Percentiles rank a stretch among this genome's conserved stretches.
Conservation (phyloP, 1,140 invertebrate genomes). For the Physella acuta region DNA sequence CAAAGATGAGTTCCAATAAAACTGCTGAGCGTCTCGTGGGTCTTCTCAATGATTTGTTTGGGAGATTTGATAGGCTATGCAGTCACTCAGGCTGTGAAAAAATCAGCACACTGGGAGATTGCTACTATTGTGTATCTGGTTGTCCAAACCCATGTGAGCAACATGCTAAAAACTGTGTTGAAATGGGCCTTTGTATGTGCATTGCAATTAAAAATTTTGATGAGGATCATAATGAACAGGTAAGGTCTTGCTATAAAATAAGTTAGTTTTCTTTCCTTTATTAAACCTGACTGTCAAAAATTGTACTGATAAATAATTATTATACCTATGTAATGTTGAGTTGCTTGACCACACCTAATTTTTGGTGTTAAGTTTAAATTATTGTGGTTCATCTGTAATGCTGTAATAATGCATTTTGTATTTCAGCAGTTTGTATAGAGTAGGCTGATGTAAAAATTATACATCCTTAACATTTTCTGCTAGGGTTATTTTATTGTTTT, state of each 20-base stretch:
- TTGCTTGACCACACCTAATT: too few species aligned
- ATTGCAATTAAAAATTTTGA: conserved; percentile 77
- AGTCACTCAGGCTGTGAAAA: conserved; percentile 65
- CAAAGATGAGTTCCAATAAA: conserved; percentile 95
- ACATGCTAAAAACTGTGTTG: conserved; percentile 90
- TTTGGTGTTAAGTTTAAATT: too few species aligned
- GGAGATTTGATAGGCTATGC: conserved; percentile 91
- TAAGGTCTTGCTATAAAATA: conserved; percentile 3
- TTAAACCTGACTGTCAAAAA: too few species aligned
- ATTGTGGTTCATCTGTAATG: too few species aligned
- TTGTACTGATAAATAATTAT: too few species aligned
- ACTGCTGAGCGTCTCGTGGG: conserved; percentile 72
- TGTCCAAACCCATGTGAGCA: conserved; percentile 84
- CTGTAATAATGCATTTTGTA: too few species aligned
- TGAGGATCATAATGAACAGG: conserved; percentile 58
- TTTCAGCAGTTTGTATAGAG: too few species aligned
- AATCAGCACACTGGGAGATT: conserved; percentile 76
- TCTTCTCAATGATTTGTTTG: conserved; percentile 93
- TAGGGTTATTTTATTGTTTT: too few species aligned
- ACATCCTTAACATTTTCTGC: too few species aligned
- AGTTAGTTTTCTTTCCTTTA: too few species aligned
- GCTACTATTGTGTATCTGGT: conserved; percentile 93
- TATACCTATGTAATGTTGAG: too few species aligned
- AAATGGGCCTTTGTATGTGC: conserved; percentile 96
- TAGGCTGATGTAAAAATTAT: too few species aligned